Evolutionary conservation across 2,113 vertebrate genomes (phyloP), one percentile per base, ranked within the genome.

Genomic region (Pristiophorus japonicus): DNA sequence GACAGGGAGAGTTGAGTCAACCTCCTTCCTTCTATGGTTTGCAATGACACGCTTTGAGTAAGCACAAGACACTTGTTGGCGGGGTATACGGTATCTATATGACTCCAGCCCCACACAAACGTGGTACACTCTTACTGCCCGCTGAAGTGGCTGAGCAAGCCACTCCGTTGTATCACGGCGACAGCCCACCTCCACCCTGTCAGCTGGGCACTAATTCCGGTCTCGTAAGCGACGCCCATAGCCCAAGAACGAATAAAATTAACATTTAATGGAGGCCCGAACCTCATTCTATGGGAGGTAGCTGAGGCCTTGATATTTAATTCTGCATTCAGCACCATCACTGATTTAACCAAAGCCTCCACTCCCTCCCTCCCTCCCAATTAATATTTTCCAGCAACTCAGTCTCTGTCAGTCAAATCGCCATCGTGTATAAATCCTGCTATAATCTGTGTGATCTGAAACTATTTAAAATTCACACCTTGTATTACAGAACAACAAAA

Each of bases 391-490:
- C 59, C 16, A 70, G 27, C 20, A 38, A 16, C 84, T 51, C 87
- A 30, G 51, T 59, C 38, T 42, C 90, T 38, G 24, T 67, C 92
- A 70, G 65, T 47, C 42, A 47, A 16, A 66, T 67, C 65, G 70
- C 10, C 93, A 66, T 70, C 24, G 27, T 47, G 66, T 70, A 67
- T 34, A 70, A 47, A 70, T 70, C 12, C 22, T 94, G 65, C 38
- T 5, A 51, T 70, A 70, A 70, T 67, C 93, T 94, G 12, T 14
- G 65, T n/a, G 16, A 91, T 91, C 88, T n/a, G 59, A 91, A 90
- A 38, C 88, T 91, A 91, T 38, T 91, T 91, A 91, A 91, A 18
- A 91, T 91, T 91, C 93, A 94, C 38, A 70, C 93, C 27, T 8
- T 66, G 93, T 70, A 70, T 70, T 47, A 47, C 65, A 5, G 93